Percentiles rank a stretch among this genome's conserved stretches.
Evolutionary conservation across 2,888 invertebrate genomes (phyloP).

Genomic region (Tridacna crocea): DNA sequence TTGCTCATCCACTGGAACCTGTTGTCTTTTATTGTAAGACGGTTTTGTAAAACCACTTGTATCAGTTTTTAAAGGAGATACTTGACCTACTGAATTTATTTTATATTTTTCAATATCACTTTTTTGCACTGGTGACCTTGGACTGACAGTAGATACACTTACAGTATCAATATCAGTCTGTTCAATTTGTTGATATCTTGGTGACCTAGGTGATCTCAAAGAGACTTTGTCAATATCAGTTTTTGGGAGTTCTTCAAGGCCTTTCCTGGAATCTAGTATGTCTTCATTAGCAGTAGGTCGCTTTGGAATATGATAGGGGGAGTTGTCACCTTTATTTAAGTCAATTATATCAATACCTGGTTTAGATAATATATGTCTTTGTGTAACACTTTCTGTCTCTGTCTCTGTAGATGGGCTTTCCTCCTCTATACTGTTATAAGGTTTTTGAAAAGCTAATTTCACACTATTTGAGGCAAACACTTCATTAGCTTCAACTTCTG

Average conservation of each 20-base stretch:
- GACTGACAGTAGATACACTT: conserved; percentile 26
- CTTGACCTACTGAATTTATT: conserved; percentile 40
- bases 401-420: conserved; percentile 56
- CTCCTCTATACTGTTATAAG: conserved; percentile 45
- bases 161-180: conserved; percentile 39
- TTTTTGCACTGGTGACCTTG: conserved; percentile 32
- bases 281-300: background rate
- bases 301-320: conserved; percentile 54
- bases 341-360: conserved; percentile 45
- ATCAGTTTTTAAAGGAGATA: conserved; percentile 19
- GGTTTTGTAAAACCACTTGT: background rate
- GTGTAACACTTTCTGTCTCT: conserved; percentile 34
- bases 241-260: conserved; percentile 13
- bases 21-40: conserved; percentile 50
- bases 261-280: background rate
- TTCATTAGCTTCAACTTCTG: conserved; percentile 62
- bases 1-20: conserved; percentile 37
- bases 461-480: conserved; percentile 62
- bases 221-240: conserved; percentile 17
- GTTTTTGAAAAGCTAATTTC: conserved; percentile 59
- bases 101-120: conserved; percentile 35
- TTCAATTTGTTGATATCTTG: conserved; percentile 24
- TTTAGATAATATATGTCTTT: background rate
- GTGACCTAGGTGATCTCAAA: conserved; percentile 9
- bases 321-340: conserved; percentile 41